phyloP scores from a whole-genome alignment of 2,797 vertebrate genomes.

The Sebastes jordani region DNA sequence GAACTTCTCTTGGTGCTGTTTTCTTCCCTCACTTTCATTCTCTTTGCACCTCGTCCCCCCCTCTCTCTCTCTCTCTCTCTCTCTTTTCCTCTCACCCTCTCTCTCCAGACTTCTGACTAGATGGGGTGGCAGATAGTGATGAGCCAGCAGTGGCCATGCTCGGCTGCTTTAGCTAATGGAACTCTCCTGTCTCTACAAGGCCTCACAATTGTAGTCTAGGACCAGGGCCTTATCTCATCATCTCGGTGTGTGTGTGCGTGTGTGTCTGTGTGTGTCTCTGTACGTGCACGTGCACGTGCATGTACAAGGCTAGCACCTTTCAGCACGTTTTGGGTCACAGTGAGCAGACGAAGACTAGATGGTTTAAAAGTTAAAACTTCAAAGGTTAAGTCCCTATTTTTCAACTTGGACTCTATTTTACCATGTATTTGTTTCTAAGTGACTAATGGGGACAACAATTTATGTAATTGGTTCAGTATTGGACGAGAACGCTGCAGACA shows the following conservation, averaged over 20 bases:
- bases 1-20: conserved; percentile 32
- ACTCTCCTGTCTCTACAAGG: conserved; percentile 74
- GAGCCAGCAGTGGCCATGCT: conserved; percentile 79
- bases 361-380: background rate
- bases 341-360: background rate
- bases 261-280: background rate
- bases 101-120: conserved; percentile 48
- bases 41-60: conserved; percentile 7
- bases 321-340: background rate
- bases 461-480: background rate
- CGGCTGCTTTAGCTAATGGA: conserved; percentile 77
- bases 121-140: conserved; percentile 73
- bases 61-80: background rate
- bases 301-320: conserved; percentile 5
- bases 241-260: conserved; percentile 25
- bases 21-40: conserved; percentile 27
- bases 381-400: background rate
- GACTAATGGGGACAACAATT: background rate
- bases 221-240: conserved; percentile 58
- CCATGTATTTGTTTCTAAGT: background rate
- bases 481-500: background rate
- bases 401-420: background rate
- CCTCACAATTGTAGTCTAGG: conserved; percentile 59
- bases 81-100: conserved; percentile 15
- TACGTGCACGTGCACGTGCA: background rate